Evolutionary conservation across 2,797 vertebrate species (phyloP).

Genomic region (Salarias fasciatus): DNA sequence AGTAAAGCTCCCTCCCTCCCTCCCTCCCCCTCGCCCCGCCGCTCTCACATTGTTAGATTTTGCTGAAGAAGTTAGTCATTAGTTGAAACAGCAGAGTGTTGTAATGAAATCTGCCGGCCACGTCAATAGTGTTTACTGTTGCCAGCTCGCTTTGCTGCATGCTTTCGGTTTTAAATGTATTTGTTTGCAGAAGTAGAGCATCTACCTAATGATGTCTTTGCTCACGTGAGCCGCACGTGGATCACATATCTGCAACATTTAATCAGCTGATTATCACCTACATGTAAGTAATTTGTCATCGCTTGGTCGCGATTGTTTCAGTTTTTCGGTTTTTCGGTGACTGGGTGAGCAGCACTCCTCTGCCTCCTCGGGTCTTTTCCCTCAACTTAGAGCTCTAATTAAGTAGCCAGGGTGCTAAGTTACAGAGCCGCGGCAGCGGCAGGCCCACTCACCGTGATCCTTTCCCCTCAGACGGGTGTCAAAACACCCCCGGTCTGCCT

Average conservation of each 20-base stretch:
- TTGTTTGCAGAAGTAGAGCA: constrained; percentile 65
- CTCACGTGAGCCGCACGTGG: constrained; percentile 33
- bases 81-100: constrained; percentile 77
- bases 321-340: constrained; percentile 26
- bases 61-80: constrained; percentile 82
- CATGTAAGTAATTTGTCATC: constrained; percentile 72
- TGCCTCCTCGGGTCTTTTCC: constrained; percentile 36
- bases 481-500: constrained; percentile 83
- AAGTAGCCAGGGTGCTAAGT: constrained; percentile 70
- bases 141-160: constrained; percentile 74
- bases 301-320: constrained; percentile 70
- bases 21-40: constrained; percentile 9
- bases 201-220: constrained; percentile 73
- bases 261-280: constrained; percentile 75
- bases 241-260: constrained; percentile 73
- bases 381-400: constrained; percentile 71
- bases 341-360: constrained; percentile 38
- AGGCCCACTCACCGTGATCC: constrained; percentile 67
- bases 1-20: constrained; percentile 50
- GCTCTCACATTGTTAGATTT: constrained; percentile 68
- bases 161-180: constrained; percentile 62
- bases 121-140: constrained; percentile 82
- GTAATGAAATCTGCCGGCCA: constrained; percentile 79
- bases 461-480: constrained; percentile 79
- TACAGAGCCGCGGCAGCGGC: constrained; percentile 67